phyloP scores from a whole-genome alignment of 1,140 invertebrate species.

The Diachasmimorpha longicaudata region DNA sequence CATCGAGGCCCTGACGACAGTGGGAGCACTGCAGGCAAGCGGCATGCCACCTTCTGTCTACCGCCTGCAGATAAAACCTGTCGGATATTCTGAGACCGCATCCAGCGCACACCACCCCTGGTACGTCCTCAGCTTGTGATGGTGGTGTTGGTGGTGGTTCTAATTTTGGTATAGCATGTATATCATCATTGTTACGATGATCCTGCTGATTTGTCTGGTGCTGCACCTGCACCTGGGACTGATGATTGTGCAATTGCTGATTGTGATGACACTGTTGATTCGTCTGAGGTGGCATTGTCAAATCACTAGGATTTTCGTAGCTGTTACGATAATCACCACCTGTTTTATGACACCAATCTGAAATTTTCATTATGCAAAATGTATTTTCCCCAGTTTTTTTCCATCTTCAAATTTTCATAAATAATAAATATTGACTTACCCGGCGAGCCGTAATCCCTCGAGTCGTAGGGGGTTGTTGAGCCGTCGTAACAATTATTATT shows the following conservation, averaged over 20 bases:
- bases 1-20: slow-evolving; percentile 87
- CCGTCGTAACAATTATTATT: slow-evolving; percentile 61
- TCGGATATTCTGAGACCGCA: slow-evolving; percentile 84
- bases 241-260: slow-evolving; percentile 35
- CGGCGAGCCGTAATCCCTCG: slow-evolving; percentile 59
- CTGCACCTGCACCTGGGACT: slow-evolving; percentile 45
- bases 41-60: slow-evolving; percentile 92
- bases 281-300: slow-evolving; percentile 52
- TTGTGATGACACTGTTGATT: slow-evolving; percentile 43
- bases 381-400: not conserved
- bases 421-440: slow-evolving; percentile 37
- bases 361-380: not conserved
- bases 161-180: slow-evolving; percentile 64
- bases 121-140: slow-evolving; percentile 56
- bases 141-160: slow-evolving; percentile 64
- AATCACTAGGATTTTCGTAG: slow-evolving; percentile 50
- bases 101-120: slow-evolving; percentile 77
- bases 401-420: not conserved
- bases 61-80: slow-evolving; percentile 90
- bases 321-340: slow-evolving; percentile 54
- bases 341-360: slow-evolving; percentile 24
- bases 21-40: slow-evolving; percentile 90
- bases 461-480: slow-evolving; percentile 57
- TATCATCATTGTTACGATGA: slow-evolving; percentile 31
- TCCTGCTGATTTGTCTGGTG: slow-evolving; percentile 38